Evolutionary conservation across 2,888 invertebrate species (phyloP), one percentile per base, ranked within the genome.

Genomic region (Podabrus alpinus): DNA sequence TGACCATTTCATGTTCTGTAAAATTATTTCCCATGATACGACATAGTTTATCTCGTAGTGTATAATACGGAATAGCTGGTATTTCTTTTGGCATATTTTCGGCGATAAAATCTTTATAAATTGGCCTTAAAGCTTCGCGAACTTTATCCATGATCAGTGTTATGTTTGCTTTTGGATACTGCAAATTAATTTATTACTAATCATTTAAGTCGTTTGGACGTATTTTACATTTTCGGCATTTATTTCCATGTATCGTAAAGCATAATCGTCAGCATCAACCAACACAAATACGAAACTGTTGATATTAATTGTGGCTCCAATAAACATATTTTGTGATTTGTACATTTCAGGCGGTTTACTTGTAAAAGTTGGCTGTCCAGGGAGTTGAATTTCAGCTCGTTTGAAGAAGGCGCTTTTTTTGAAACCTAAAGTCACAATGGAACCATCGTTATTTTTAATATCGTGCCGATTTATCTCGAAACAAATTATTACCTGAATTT

Each of bases 221-320:
- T n/a, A 2, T 7, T 2, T n/a, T 45, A 45, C 45, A 45, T n/a
- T n/a, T 45, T n/a, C 7, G n/a, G 91, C 88, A 86, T 96, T 90
- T 9, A 92, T 84, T 86, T 97, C 97, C 96, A 97, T 94, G 84
- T 95, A 97, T 61, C 93, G 90, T 68, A 97, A 87, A 0, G 96
- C 94, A 84, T 95, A 97, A 83, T 95, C 94, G 85, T 98, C 97
- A 1, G 96, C 96, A 2, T 92, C 92, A 0, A 92, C 89, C 24
- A 98, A 89, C 66, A 93, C 88, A 86, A 97, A 97, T 67, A 92
- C 87, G 83, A 95, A 96, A 79, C 92, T 92, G 84, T 94, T 94
- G 15, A 97, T 89, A 59, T 92, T 92, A 64, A 97, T 83, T 66
- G 91, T 91, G 17, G 94, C 94, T 1, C 97, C 97, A 17, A 97